Conservation (phyloP, 23 tunicate genomes). For the Phallusia fumigata region DNA sequence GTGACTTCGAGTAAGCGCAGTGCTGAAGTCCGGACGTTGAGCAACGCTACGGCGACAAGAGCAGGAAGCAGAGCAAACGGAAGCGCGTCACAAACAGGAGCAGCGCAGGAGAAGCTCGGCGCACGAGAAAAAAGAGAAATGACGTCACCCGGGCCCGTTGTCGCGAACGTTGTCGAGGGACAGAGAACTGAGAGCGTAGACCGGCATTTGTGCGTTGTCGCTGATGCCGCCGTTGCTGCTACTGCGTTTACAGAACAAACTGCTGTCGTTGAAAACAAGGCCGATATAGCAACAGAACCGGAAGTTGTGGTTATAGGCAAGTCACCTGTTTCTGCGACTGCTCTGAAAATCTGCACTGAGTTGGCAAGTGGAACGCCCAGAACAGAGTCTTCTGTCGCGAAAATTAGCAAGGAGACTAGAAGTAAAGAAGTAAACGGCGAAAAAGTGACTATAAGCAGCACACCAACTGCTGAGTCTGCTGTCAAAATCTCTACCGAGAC, state of each 20-base stretch:
- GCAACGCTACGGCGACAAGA: background rate
- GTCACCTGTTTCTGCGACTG: too few relatives aligned
- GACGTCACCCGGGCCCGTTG: background rate
- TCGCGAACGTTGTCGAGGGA: background rate
- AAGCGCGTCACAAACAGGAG: conserved; percentile 31
- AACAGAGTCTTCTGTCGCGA: too few relatives aligned
- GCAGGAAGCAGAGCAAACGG: conserved; percentile 30
- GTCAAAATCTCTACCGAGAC: too few relatives aligned
- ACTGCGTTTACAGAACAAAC: background rate
- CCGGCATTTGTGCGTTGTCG: background rate
- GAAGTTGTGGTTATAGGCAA: too few relatives aligned
- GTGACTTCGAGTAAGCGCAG: background rate
- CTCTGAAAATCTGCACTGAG: too few relatives aligned
- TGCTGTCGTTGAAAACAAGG: background rate
- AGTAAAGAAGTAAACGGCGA: too few relatives aligned
- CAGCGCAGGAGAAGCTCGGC: background rate
- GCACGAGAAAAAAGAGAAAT: background rate
- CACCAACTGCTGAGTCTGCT: too few relatives aligned
- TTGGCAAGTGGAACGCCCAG: too few relatives aligned
- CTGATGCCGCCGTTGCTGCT: background rate
- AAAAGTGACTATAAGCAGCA: too few relatives aligned
- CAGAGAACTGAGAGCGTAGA: background rate
- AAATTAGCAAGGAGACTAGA: too few relatives aligned
- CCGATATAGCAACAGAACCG: too few relatives aligned
- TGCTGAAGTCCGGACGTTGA: background rate